Evolutionary conservation across 1,140 invertebrate genomes (phyloP).

Genomic region (Helicoverpa armigera): DNA sequence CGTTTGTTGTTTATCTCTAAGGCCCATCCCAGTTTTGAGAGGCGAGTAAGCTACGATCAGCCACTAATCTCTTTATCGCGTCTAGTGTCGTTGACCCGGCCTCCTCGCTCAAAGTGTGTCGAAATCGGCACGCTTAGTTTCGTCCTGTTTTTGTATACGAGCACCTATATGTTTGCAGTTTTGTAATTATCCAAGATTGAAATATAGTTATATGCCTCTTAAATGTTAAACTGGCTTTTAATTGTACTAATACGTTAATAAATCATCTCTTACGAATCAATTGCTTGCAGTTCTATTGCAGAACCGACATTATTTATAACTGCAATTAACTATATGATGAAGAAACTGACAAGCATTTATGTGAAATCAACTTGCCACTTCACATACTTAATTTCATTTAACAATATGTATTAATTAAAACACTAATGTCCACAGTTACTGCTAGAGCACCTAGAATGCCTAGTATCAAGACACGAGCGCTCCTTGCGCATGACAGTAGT

Average conservation of each 20-base stretch:
- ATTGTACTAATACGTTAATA: no score
- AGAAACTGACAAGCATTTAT: no score
- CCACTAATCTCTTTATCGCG: conserved; percentile 36
- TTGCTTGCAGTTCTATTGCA: no score
- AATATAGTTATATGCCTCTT: no score
- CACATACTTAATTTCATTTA: no score
- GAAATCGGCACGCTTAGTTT: conserved; percentile 11
- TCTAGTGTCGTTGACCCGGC: conserved; percentile 15
- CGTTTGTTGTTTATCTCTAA: conserved; percentile 24
- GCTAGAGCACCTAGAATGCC: conserved; percentile 99
- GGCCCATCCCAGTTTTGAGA: not conserved
- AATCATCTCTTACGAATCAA: no score
- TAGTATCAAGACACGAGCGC: conserved; percentile 99
- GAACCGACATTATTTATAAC: no score
- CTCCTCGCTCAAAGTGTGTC: conserved; percentile 1
- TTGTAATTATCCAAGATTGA: not conserved
- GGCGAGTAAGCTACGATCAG: conserved; percentile 28
- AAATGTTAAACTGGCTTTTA: no score
- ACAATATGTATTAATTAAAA: not conserved
- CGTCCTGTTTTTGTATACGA: conserved; percentile 10
- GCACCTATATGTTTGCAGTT: not conserved
- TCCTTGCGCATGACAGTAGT: conserved; percentile 99
- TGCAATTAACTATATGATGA: no score
- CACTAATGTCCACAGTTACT: conserved; percentile 90
- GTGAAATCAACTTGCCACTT: no score